Conservation (phyloP, 2,888 invertebrate genomes). For the Tipula confusa region DNA sequence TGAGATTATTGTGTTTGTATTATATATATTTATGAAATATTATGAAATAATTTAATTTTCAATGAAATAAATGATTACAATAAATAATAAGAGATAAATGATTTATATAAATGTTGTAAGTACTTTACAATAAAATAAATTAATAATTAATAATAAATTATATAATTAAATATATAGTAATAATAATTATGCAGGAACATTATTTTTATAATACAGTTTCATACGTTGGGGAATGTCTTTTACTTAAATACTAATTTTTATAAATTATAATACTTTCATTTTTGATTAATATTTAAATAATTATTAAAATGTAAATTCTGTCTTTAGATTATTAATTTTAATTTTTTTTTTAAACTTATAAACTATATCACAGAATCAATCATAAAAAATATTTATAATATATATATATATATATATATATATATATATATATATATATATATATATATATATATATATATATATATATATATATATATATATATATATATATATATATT, state of each 20-base stretch:
- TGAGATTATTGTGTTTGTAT: neutral
- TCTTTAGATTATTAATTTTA: neutral
- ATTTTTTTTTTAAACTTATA: neutral
- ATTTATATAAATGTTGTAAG: neutral
- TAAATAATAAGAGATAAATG: neutral
- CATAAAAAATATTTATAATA: neutral
- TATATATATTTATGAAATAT: neutral
- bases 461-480: no score
- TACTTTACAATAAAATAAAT: neutral
- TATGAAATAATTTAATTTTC: constrained; percentile 3
- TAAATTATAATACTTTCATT: neutral
- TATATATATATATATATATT: no score
- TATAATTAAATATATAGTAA: no score
- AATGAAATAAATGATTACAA: neutral
- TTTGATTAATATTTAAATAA: neutral
- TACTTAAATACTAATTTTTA: neutral
- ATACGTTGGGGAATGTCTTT: neutral
- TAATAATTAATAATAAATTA: constrained; percentile 16
- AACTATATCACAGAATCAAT: neutral
- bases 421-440: no score
- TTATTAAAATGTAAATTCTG: neutral
- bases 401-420: neutral
- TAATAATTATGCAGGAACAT: constrained; percentile 9
- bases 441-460: no score
- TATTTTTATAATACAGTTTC: neutral